phyloP scores from a whole-genome alignment of 2,888 invertebrate genomes.

The Arge pagana region DNA sequence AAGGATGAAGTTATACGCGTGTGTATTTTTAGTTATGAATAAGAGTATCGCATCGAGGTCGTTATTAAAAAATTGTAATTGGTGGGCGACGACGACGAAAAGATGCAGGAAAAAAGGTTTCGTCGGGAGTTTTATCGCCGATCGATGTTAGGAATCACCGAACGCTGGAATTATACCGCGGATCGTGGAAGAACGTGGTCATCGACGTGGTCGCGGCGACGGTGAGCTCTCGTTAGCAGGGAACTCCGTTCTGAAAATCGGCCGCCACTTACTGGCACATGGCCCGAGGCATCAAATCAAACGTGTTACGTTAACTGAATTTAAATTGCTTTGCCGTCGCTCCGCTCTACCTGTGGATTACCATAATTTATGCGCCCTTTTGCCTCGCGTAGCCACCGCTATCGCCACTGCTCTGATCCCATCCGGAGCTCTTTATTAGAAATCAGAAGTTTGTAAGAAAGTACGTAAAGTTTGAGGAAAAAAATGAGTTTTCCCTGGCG shows the following conservation, averaged over 20 bases:
- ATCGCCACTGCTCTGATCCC: conserved; percentile 9
- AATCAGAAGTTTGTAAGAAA: too few relatives aligned
- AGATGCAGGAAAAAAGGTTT: too few relatives aligned
- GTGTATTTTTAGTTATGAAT: too few relatives aligned
- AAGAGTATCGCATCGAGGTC: too few relatives aligned
- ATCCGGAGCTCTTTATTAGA: conserved; percentile 49
- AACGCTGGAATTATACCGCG: conserved; percentile 5
- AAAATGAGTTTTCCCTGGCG: too few relatives aligned
- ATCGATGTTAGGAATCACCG: too few relatives aligned
- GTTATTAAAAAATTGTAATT: too few relatives aligned
- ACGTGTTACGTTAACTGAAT: conserved; percentile 56
- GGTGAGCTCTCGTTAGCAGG: conserved; percentile 21
- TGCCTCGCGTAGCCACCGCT: conserved; percentile 44
- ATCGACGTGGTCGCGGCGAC: too few relatives aligned
- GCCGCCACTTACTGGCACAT: conserved; percentile 50
- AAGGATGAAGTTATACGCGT: too few relatives aligned
- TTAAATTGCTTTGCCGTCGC: conserved; percentile 47
- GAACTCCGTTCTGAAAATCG: conserved; percentile 45
- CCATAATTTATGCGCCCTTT: conserved; percentile 56
- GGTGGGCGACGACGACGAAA: too few relatives aligned
- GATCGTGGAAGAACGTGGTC: not conserved
- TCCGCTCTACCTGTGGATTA: conserved; percentile 41
- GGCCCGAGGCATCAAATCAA: conserved; percentile 50
- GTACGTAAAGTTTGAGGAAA: too few relatives aligned
- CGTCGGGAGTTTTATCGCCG: too few relatives aligned